Evolutionary conservation across 2,888 invertebrate genomes (phyloP).

Genomic region (Xestia ashworthii): DNA sequence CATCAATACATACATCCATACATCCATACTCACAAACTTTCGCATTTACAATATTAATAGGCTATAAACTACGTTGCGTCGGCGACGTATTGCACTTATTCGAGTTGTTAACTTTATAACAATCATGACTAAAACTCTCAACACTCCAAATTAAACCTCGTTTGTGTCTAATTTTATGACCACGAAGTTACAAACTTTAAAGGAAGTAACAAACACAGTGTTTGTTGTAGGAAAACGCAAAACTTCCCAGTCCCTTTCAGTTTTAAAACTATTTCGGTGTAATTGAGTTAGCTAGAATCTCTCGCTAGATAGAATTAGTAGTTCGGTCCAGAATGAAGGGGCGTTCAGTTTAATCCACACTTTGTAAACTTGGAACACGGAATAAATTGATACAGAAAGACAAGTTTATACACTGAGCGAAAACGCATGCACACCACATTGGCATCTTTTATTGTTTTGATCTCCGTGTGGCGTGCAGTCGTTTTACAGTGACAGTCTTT

Average conservation of each 20-base stretch:
- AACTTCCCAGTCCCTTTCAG: constrained; percentile 62
- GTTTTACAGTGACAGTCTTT: neutral
- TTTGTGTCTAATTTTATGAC: constrained; percentile 28
- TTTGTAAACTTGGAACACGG: constrained; percentile 41
- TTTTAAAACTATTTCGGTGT: constrained; percentile 72
- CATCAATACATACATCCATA: no score
- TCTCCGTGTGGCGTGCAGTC: neutral
- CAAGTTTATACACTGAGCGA: neutral
- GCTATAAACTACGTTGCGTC: no score
- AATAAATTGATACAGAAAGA: constrained; percentile 12
- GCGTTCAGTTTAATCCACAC: constrained; percentile 58
- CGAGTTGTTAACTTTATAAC: neutral
- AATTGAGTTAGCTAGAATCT: constrained; percentile 69
- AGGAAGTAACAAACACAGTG: constrained; percentile 27
- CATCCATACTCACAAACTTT: no score
- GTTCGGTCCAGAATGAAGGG: constrained; percentile 51
- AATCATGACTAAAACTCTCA: constrained; percentile 23
- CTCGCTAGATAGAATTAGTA: constrained; percentile 59
- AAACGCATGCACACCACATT: neutral
- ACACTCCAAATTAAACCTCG: constrained; percentile 4
- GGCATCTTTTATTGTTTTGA: neutral
- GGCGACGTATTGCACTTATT: no score
- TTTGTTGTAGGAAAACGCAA: constrained; percentile 32
- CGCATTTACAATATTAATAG: no score
- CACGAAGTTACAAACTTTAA: constrained; percentile 15